Base-by-base conservation (phyloP, 37 sponge, comb jelly and placozoan species). In the Beroe forskalii region DNA sequence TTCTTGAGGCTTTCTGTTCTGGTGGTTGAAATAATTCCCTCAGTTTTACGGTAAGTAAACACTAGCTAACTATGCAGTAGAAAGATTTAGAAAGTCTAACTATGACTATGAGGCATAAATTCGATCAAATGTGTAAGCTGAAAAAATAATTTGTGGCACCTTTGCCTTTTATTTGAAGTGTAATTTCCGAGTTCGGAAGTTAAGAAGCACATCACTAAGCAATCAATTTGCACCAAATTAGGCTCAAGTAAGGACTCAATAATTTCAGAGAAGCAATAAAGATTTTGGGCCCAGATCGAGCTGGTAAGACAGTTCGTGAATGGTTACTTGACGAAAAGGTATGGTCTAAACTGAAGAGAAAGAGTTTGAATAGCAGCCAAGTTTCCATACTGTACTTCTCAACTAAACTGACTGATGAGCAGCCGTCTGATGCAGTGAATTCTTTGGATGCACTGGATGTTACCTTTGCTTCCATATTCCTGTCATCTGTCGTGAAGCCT, bases 261-360 rank as follows among this genome's bases (percentile, higher is more conserved):
- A n/a, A n/a, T n/a, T n/a, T n/a, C 55, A 80, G 86, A 30, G 86
- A 80, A 27, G 86, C 86, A 44, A 80, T 80, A 3, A 41, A 44
- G 30, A 44, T 80, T 33, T 30, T 80, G 14, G 86, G 86, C 0
- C 86, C 86, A 44, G 86, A 41, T 24, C 40, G 35, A 19, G 28
- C 40, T 22, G 35, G 35, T 27, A 41, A 44, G n/a, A 35, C 86
- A 1, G 40, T 80, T 1, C 25, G 35, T 12, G 44, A 44, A 22
- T 80, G 86, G 86, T 48, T 80, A 4, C 86, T 44, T 25, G 55
- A 44, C 17, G 48, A 35, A 27, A 41, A 17, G 1, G 22, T 80
- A 1, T 41, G 55, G 86, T 44, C 55, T 4, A 80, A 80, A 43
- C 86, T 80, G 1, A 32, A 48, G 17, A 32, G 35, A 25, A 80